phyloP scores from a whole-genome alignment of 1,140 invertebrate genomes.

The Oryctes rhinoceros region DNA sequence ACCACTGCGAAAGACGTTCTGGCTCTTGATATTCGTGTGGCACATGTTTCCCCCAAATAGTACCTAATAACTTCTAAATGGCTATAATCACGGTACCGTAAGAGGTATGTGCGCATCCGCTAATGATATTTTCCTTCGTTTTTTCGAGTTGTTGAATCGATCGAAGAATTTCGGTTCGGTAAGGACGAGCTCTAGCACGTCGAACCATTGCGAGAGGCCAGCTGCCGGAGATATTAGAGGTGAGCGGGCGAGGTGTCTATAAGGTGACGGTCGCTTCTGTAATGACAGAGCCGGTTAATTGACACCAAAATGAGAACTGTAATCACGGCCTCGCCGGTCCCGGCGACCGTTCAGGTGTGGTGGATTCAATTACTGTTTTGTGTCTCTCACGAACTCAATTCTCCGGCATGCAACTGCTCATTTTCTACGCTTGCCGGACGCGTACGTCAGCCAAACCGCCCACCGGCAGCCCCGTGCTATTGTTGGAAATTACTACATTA shows the following conservation, averaged over 20 bases:
- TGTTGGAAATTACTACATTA: conserved; percentile 6
- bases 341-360: conserved; percentile 38
- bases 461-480: conserved; percentile 6
- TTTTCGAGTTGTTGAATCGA: neutral
- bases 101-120: neutral
- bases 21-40: neutral
- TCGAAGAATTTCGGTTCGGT: neutral
- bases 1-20: neutral
- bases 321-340: conserved; percentile 41
- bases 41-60: neutral
- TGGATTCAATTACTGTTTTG: conserved; percentile 33
- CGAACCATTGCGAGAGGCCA: neutral
- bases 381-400: conserved; percentile 32
- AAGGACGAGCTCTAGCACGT: neutral
- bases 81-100: neutral
- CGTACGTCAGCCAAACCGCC: neutral
- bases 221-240: conserved; percentile 31
- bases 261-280: conserved; percentile 51
- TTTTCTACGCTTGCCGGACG: neutral
- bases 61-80: conserved; percentile 15
- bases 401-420: neutral
- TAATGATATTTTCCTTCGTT: conserved; percentile 10
- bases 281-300: conserved; percentile 41
- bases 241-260: conserved; percentile 33
- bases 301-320: conserved; percentile 41